Conservation (phyloP, 1,140 invertebrate species). For the Apis laboriosa region DNA sequence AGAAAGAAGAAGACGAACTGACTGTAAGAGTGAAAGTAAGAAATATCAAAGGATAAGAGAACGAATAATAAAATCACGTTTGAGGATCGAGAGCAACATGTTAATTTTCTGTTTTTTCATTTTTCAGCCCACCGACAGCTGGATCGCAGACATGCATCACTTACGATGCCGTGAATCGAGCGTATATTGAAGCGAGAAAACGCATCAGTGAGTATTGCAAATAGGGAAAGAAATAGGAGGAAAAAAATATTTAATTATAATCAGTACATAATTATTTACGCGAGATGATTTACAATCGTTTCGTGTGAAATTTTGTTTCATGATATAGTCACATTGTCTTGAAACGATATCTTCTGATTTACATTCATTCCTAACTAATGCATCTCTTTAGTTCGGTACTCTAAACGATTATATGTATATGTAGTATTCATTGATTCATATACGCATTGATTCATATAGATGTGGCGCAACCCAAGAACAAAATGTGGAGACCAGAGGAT, state of each 20-base stretch:
- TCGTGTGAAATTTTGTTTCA: neutral
- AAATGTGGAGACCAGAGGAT: conserved; percentile 88
- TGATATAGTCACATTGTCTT: neutral
- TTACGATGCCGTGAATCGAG: conserved; percentile 94
- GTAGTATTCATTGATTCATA: conserved; percentile 45
- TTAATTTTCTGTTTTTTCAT: conserved; percentile 64
- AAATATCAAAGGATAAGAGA: neutral
- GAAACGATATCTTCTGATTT: conserved; percentile 6
- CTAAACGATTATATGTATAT: neutral
- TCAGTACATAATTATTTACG: neutral
- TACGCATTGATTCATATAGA: conserved; percentile 82
- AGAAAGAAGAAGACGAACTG: neutral
- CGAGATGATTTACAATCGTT: neutral
- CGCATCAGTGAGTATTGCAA: conserved; percentile 87
- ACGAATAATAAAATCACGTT: conserved; percentile 32
- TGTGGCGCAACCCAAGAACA: conserved; percentile 86
- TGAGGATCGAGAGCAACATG: conserved; percentile 22
- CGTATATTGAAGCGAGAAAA: conserved; percentile 92
- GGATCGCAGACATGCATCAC: conserved; percentile 92
- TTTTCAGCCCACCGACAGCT: conserved; percentile 84
- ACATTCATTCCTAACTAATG: neutral
- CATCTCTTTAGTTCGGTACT: neutral
- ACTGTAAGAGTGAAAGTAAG: neutral
- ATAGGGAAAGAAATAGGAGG: neutral
- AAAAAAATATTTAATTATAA: neutral